phyloP scores from a whole-genome alignment of 2,888 invertebrate species.

The Epirrita christyi region DNA sequence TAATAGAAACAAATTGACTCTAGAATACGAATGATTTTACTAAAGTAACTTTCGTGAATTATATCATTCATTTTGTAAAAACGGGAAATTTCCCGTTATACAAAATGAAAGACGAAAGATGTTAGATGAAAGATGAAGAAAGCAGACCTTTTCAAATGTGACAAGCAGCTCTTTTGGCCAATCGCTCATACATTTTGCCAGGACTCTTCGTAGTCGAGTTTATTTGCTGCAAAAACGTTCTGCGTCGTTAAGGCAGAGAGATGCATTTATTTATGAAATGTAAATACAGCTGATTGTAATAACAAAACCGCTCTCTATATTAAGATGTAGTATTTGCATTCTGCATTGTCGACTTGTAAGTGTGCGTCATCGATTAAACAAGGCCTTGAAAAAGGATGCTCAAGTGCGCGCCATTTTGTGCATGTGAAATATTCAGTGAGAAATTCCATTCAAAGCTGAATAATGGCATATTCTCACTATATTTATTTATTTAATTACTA shows the following conservation, averaged over 20 bases:
- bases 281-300: conserved; percentile 85
- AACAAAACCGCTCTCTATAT: conserved; percentile 84
- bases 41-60: too few species aligned
- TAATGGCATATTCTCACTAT: too few species aligned
- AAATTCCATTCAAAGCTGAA: not conserved
- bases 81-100: too few species aligned
- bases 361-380: conserved; percentile 26
- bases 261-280: conserved; percentile 86
- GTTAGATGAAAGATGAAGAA: too few species aligned
- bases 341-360: conserved; percentile 45
- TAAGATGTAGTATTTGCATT: conserved; percentile 85
- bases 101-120: too few species aligned
- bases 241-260: conserved; percentile 72
- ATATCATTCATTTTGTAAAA: too few species aligned
- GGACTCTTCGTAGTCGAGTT: conserved; percentile 21
- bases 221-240: conserved; percentile 53
- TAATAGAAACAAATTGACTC: too few species aligned
- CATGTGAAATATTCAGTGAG: not conserved
- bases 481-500: too few species aligned
- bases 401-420: not conserved
- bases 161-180: not conserved
- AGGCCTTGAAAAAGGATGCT: conserved; percentile 30
- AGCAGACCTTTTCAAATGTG: not conserved
- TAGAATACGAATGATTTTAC: too few species aligned
- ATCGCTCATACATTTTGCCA: conserved; percentile 4